These are phyloP conservation scores for Fragum sueziense DNA, from an alignment of 2,888 invertebrate genomes.

Conservation along the genomic window DNA sequence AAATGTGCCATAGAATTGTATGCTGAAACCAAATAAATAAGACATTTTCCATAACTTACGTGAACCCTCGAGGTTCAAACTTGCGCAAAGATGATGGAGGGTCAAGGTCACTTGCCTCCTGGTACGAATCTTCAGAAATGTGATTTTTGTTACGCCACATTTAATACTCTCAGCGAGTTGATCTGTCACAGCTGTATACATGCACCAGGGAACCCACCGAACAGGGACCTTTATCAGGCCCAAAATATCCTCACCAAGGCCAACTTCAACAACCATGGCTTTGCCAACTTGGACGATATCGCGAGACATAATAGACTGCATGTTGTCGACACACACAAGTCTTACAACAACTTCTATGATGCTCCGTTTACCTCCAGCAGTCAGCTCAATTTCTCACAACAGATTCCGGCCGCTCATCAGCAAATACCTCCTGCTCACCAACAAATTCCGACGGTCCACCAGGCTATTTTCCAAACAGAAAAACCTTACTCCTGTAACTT, in stretches of 20 bases:
- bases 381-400: slow-evolving; percentile 14
- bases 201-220: slow-evolving; percentile 13
- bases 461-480: neutral
- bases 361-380: slow-evolving; percentile 12
- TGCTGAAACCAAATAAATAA: too few species aligned
- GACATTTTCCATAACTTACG: too few species aligned
- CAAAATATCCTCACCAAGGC: slow-evolving; percentile 12
- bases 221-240: slow-evolving; percentile 9
- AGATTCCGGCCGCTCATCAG: slow-evolving; percentile 13
- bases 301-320: neutral
- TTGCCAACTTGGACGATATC: slow-evolving; percentile 5
- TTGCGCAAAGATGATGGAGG: neutral
- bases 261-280: slow-evolving; percentile 12
- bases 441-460: neutral
- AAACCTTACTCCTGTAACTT: slow-evolving; percentile 18
- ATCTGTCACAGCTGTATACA: slow-evolving; percentile 20
- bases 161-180: neutral
- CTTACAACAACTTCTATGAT: slow-evolving; percentile 20
- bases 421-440: slow-evolving; percentile 15
- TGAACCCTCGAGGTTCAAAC: too few species aligned
- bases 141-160: slow-evolving; percentile 10
- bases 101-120: slow-evolving; percentile 6
- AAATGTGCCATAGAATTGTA: too few species aligned
- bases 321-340: neutral
- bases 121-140: slow-evolving; percentile 13